phyloP scores from a whole-genome alignment of 2,797 vertebrate genomes.

The Chiloscyllium punctatum region DNA sequence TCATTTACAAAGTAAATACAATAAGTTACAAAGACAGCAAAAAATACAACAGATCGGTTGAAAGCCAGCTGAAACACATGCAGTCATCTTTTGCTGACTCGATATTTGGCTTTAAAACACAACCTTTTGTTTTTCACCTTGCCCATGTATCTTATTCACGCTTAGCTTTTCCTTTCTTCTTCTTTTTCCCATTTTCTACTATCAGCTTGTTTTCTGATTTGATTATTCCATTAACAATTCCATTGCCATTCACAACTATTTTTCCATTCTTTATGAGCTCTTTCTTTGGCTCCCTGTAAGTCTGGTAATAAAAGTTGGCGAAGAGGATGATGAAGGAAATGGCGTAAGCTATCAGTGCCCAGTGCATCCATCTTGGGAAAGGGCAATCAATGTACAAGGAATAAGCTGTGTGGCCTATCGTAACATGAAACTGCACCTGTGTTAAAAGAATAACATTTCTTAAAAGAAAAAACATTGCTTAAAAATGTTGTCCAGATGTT shows the following conservation, averaged over 20 bases:
- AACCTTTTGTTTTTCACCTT: conserved; percentile 52
- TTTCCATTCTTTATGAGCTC: conserved; percentile 67
- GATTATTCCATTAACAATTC: conserved; percentile 73
- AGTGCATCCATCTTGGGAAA: conserved; percentile 99
- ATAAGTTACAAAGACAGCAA: conserved; percentile 30
- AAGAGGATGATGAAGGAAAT: conserved; percentile 94
- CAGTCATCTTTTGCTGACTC: conserved; percentile 24
- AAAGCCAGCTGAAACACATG: conserved; percentile 31
- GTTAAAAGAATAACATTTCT: conserved; percentile 43
- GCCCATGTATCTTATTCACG: conserved; percentile 71
- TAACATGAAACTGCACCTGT: conserved; percentile 94
- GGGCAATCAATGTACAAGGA: conserved; percentile 95
- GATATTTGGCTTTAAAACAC: background rate
- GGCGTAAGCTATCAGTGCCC: conserved; percentile 91
- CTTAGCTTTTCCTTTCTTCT: conserved; percentile 90
- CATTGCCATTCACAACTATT: conserved; percentile 65
- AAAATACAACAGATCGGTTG: background rate
- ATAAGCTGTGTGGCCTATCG: conserved; percentile 91
- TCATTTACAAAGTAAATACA: conserved; percentile 24
- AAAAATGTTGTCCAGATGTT: background rate
- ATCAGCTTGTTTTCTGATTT: conserved; percentile 69
- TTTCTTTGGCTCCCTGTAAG: conserved; percentile 83
- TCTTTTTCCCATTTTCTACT: conserved; percentile 80
- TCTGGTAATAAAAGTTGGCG: conserved; percentile 97
- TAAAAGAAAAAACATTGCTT: background rate